These are phyloP conservation scores for Crotalus viridis DNA, from an alignment of 2,113 vertebrate genomes.

Conservation along the genomic window DNA sequence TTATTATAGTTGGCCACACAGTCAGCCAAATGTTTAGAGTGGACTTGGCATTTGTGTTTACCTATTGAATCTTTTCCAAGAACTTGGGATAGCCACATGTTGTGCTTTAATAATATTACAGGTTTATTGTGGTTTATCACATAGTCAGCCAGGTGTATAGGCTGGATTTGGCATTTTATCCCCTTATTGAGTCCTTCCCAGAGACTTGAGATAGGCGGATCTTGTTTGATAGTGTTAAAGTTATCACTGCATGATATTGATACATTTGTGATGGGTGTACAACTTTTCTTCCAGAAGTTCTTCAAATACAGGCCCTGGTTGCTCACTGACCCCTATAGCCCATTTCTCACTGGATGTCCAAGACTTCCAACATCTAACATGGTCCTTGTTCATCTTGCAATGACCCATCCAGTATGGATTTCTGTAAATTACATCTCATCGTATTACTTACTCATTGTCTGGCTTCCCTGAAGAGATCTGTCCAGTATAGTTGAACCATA, in stretches of 20 bases:
- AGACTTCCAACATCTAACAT: not conserved
- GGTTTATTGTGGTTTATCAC: not conserved
- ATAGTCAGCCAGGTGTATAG: not conserved
- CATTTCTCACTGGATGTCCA: not conserved
- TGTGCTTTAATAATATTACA: not conserved
- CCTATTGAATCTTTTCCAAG: not conserved
- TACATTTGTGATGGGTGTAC: not conserved
- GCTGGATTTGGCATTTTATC: not conserved
- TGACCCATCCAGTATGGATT: not conserved
- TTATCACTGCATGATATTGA: not conserved
- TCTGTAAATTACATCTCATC: not conserved
- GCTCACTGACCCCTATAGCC: not conserved
- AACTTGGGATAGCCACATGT: not conserved
- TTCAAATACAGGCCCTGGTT: not conserved
- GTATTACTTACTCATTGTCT: not conserved
- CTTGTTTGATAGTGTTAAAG: not conserved
- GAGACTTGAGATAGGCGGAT: not conserved
- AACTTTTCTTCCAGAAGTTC: not conserved
- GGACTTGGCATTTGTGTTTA: not conserved
- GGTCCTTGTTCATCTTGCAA: not conserved
- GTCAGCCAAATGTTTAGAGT: not conserved
- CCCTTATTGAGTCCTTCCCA: not conserved
- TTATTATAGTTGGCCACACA: not conserved
- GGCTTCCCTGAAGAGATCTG: not conserved
- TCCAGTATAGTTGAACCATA: not conserved